A percentile compares a stretch with the other conserved stretches of the same genome.
These are phyloP conservation scores for Anisognathus igniventris DNA, from an alignment of 2,797 vertebrate species.

Conservation along the genomic window DNA sequence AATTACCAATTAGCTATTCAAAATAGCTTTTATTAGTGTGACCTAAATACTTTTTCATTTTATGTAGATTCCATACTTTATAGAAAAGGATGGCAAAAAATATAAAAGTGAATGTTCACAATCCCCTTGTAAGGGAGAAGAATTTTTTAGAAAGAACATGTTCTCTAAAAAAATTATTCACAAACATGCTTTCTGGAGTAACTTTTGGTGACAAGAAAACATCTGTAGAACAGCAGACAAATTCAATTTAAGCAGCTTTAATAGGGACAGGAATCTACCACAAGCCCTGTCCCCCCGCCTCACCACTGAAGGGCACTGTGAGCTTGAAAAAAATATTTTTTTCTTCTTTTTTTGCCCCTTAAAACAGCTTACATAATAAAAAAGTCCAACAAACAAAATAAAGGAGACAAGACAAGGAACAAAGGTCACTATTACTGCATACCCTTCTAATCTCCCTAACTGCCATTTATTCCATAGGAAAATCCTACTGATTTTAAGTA, in stretches of 20 bases:
- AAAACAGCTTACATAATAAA: neutral
- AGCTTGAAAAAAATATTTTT: neutral
- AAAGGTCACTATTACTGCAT: neutral
- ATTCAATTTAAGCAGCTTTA: neutral
- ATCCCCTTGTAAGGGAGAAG: neutral
- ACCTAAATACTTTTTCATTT: neutral
- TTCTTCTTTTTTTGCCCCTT: neutral
- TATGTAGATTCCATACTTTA: neutral
- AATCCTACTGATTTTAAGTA: conserved; percentile 10
- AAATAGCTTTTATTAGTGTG: neutral
- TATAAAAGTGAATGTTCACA: neutral
- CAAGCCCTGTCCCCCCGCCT: neutral
- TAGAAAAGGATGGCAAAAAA: neutral
- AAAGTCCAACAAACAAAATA: neutral
- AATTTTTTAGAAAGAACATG: neutral
- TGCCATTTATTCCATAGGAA: neutral
- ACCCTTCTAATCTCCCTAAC: conserved; percentile 12
- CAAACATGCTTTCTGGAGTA: neutral
- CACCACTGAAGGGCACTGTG: neutral
- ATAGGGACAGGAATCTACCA: neutral
- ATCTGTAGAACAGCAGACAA: neutral
- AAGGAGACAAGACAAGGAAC: neutral
- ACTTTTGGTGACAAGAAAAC: neutral
- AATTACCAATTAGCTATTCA: conserved; percentile 13
- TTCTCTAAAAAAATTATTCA: neutral